Base-by-base conservation (phyloP, 1,140 invertebrate species). In the Magallana gigas region DNA sequence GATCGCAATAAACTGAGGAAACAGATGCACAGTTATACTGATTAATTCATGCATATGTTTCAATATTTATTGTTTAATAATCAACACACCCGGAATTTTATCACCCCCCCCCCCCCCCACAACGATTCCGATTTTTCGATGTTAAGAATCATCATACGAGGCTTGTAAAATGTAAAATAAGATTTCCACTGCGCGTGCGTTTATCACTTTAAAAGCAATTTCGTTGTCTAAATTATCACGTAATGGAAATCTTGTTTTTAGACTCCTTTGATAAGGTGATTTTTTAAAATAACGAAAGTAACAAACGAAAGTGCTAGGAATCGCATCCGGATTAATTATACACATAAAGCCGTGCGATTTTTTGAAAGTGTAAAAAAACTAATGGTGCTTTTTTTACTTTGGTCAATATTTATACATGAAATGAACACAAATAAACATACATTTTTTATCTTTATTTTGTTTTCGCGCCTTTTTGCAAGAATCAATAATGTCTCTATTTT, bases 321-420 rank as follows among this genome's bases (percentile, higher is more conserved):
- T 29, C 23, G 36, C 68, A 76, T 76, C 68, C 23, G 18, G 68
- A 76, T 76, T 76, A 76, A 76, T 11, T 29, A 76, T 9, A 76
- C 3, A 12, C 16, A n/a, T 64, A 64, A 76, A 76, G 23, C 68
- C 18, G 14, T 12, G 60, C 11, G 60, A 62, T 12, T 62, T 62
- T 4, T 62, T 76, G 29, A 12, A 29, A 4, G 23, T 76, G 23
- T 18, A 9, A 11, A 76, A 29, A 62, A 62, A 48, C 14, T 12
- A 62, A 62, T n/a, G 8, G 60, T 6, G 14, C 60, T 16, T 62
- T 29, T 71, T 29, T 76, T 76, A 12, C 68, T 29, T 29, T 2
- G 12, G 23, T 36, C 23, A 76, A 76, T 76, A 36, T 36, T 29
- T 36, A 11, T 76, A 29, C 23, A 76, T 76, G 8, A 12, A 76